Evolutionary conservation across 2,113 vertebrate species (phyloP).

Genomic region (Emydura subglobosa): DNA sequence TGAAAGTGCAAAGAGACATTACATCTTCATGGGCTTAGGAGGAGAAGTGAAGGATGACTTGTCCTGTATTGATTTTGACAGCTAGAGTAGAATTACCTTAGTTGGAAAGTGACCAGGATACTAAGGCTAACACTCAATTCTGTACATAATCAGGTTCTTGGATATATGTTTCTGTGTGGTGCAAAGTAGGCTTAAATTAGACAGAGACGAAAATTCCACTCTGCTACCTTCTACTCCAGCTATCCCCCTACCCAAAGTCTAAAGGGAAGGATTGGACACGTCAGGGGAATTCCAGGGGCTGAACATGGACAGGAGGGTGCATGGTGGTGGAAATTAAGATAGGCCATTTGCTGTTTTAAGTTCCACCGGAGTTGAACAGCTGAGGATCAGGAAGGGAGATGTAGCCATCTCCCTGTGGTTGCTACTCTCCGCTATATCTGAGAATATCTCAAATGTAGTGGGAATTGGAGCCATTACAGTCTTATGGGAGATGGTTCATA

Average conservation of each 20-base stretch:
- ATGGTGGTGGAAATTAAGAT: neutral
- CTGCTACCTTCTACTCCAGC: neutral
- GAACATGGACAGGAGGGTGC: neutral
- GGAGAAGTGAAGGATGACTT: neutral
- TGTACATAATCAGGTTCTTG: neutral
- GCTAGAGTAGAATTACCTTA: neutral
- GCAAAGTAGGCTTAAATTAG: neutral
- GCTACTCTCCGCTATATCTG: neutral
- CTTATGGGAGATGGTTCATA: neutral
- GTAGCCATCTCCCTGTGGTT: neutral
- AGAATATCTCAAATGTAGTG: neutral
- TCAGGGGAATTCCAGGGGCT: neutral
- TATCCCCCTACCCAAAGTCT: neutral
- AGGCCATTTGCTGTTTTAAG: neutral
- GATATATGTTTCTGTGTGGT: neutral
- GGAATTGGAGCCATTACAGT: neutral
- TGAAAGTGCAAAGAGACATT: neutral
- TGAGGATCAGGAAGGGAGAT: neutral
- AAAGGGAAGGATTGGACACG: neutral
- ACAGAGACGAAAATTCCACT: neutral
- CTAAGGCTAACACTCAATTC: neutral
- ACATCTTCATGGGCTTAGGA: neutral
- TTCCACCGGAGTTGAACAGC: neutral
- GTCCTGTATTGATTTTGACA: neutral
- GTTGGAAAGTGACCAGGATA: conserved; percentile 13